A percentile compares a stretch with the other conserved stretches of the same genome.
Evolutionary conservation across 2,113 vertebrate species (phyloP).

Genomic region (Ictalurus furcatus): DNA sequence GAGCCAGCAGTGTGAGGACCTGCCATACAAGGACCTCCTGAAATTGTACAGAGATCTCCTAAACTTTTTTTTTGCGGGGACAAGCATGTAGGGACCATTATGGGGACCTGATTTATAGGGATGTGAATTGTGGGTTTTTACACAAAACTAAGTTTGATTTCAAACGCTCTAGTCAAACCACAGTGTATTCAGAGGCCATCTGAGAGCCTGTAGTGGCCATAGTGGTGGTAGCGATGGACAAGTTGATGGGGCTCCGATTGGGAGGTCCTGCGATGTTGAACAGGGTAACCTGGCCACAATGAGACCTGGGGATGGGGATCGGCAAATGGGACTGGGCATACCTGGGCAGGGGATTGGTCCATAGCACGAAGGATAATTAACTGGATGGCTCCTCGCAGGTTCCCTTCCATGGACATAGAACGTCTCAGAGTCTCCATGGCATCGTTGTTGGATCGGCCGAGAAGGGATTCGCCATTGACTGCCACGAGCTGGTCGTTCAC

Average conservation of each 20-base stretch:
- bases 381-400: constrained; percentile 88
- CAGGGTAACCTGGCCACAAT: neutral
- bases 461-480: constrained; percentile 87
- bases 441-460: constrained; percentile 86
- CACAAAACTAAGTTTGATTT: neutral
- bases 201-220: constrained; percentile 53
- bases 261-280: neutral
- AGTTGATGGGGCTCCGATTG: neutral
- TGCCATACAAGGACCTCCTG: too few species aligned
- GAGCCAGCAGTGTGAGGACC: neutral
- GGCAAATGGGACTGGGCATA: constrained; percentile 12
- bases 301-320: neutral
- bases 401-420: constrained; percentile 95
- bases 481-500: constrained; percentile 90
- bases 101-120: neutral
- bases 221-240: neutral
- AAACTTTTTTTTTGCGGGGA: neutral
- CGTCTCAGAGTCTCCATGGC: constrained; percentile 92
- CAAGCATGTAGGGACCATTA: neutral
- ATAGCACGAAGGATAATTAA: constrained; percentile 81
- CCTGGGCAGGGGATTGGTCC: constrained; percentile 58
- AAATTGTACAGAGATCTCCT: neutral
- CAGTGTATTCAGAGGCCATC: constrained; percentile 54
- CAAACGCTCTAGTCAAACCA: neutral
- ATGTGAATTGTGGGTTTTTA: neutral